Evolutionary conservation across 2,113 vertebrate genomes (phyloP).

Genomic region (Mungos mungo): DNA sequence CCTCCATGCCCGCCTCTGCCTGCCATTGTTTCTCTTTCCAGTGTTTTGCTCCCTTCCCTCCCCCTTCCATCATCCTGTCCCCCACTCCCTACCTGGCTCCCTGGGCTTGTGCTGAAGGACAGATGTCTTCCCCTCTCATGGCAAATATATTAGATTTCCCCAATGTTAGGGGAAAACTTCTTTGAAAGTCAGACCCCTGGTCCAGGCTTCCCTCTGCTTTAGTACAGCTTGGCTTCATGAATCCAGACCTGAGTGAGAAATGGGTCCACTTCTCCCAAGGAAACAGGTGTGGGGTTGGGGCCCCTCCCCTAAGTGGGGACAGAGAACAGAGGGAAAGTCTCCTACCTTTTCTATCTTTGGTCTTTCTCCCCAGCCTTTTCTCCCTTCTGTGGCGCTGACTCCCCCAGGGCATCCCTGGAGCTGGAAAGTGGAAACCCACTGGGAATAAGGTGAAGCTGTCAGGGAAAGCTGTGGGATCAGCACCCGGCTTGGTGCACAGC

Average conservation of each 20-base stretch:
- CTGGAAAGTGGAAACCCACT: background rate
- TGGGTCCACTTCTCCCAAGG: background rate
- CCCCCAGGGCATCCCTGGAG: too few relatives aligned
- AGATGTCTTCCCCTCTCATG: background rate
- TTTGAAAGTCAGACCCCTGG: background rate
- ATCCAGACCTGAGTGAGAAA: background rate
- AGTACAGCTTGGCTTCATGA: background rate
- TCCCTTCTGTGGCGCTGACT: too few relatives aligned
- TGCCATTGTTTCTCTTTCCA: background rate
- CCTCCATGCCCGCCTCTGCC: background rate
- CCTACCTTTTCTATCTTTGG: background rate
- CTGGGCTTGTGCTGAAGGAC: background rate
- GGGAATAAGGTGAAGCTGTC: too few relatives aligned
- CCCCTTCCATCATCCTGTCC: background rate
- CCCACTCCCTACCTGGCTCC: accelerated
- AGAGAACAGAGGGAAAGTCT: background rate
- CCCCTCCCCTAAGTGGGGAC: background rate
- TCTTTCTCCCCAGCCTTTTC: background rate
- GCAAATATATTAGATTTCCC: background rate
- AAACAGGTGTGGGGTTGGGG: background rate
- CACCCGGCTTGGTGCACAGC: accelerated
- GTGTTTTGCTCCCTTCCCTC: background rate
- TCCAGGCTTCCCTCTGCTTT: background rate
- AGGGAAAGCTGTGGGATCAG: background rate
- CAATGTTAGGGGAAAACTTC: too few relatives aligned